Evolutionary conservation across 2,797 vertebrate genomes (phyloP), one percentile per base, ranked within the genome.

Genomic region (Dendrocincla tyrannina): DNA sequence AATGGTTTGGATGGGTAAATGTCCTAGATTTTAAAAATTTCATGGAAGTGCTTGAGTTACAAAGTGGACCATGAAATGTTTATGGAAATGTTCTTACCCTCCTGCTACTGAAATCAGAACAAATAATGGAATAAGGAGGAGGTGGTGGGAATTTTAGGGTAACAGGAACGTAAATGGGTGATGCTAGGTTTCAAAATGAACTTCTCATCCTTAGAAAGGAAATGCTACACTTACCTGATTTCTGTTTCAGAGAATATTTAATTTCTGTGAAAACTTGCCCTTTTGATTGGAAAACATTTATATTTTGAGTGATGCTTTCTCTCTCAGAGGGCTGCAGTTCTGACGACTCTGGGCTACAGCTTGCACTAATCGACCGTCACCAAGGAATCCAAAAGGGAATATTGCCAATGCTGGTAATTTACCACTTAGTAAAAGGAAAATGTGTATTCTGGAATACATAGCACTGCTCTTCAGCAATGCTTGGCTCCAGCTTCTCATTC

Each of bases 21-120:
- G 92, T 77, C 93, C 93, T 89, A 96, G 80, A 94, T 96, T 94
- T 73, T 27, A 55, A 83, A 91, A 88, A 67, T 55, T 91, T 77
- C 8, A 8, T 49, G 69, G 55, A 78, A 87, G 59, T 37, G 33
- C 63, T 86, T 59, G 70, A 82, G 70, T 70, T 85, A 75, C 85
- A 85, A 90, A 95, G 81, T 32, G 64, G 90, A 94, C 84, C 44
- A 35, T 37, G n/a, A 89, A 92, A 82, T 89, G 72, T 93, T 85
- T 85, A 56, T 83, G 67, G 75, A 63, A 79, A 70, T 20, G 47
- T 79, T 90, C 90, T 74, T 89, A 60, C 10, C 35, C 44, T 88
- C 46, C n/a, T 8, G 37, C 69, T 68, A 30, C 70, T 69, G 59
- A 55, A 63, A 62, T 66, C 58, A 63, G 67, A 70, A 85, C 20